Base-by-base conservation (phyloP, 1,140 invertebrate species). In the Delia radicum region DNA sequence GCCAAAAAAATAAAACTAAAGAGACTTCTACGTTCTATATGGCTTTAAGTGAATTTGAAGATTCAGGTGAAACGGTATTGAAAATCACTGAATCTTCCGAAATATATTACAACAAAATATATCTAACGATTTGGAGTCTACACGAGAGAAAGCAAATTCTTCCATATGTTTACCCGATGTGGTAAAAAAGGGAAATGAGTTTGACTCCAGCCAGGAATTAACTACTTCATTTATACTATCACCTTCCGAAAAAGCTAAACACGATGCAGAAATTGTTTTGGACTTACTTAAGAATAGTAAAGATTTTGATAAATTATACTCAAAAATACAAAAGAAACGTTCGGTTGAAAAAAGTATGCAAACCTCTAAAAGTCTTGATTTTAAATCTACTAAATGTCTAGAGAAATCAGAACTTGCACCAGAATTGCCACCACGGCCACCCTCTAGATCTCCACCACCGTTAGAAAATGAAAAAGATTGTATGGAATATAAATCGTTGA, bases 221-320 rank as follows among this genome's bases (percentile, higher is more conserved):
- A 21, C 48, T 21, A 21, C 48, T 7, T 55, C 48, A 21, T 55
- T 55, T 8, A 63, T 61, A 10, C 21, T 76, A 13, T 24, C 73
- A 6, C 42, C 80, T 2, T 74, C 75, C 2, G 80, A 80, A 42
- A 83, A 82, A 74, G 77, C 79, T 0, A 82, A 81, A 69, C 76
- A 85, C 8, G 85, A 86, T 79, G 81, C 83, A 0, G 81, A 86
- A 81, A 95, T 96, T 31, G 94, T 96, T 26, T 91, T 93, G 15
- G 93, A 95, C 82, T 88, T 96, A 21, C 87, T 96, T 2, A 93
- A 94, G 90, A 92, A 95, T 80, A 95, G 93, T 80, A 90, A 93
- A 79, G 94, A 95, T 78, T 94, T 95, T 76, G 93, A 95, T 77
- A 91, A 92, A 75, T 89, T 94, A 24, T 86, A 94, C 13, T 93